A percentile compares a stretch with the other conserved stretches of the same genome.
phyloP scores from a whole-genome alignment of 2,797 vertebrate species.

The Semotilus atromaculatus region DNA sequence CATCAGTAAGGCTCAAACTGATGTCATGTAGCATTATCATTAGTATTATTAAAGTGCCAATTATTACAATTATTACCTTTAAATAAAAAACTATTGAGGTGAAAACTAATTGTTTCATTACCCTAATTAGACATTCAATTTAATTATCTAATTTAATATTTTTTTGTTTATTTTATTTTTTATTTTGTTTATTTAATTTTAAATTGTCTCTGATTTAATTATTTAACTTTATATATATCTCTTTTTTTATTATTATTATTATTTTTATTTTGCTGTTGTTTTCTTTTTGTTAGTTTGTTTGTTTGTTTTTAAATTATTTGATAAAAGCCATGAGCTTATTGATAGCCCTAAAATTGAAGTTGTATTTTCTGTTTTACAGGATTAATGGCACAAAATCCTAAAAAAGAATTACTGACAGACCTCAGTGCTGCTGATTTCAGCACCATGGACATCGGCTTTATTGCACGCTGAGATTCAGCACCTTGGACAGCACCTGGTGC shows the following conservation, averaged over 20 bases:
- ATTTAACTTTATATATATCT: too few species aligned
- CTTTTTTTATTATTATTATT: too few species aligned
- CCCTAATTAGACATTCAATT: background rate
- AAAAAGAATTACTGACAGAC: background rate
- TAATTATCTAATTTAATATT: background rate
- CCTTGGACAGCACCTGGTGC: conserved; percentile 19
- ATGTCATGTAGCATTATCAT: background rate
- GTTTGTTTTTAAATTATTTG: background rate
- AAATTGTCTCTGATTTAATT: too few species aligned
- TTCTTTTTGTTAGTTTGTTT: background rate
- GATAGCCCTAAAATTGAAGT: background rate
- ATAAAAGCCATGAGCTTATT: too few species aligned
- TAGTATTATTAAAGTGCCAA: background rate
- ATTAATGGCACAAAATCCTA: background rate
- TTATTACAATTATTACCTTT: background rate
- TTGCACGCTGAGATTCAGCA: background rate
- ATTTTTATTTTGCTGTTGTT: background rate
- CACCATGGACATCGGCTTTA: background rate
- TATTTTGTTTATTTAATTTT: background rate
- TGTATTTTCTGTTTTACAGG: background rate
- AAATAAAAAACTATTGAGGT: background rate
- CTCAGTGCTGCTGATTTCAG: background rate
- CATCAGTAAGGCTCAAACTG: background rate
- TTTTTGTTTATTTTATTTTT: background rate
- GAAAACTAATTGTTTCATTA: background rate